A percentile compares a stretch with the other conserved stretches of the same genome.
Conservation (phyloP, 1,140 invertebrate species). For the Formica exsecta region DNA sequence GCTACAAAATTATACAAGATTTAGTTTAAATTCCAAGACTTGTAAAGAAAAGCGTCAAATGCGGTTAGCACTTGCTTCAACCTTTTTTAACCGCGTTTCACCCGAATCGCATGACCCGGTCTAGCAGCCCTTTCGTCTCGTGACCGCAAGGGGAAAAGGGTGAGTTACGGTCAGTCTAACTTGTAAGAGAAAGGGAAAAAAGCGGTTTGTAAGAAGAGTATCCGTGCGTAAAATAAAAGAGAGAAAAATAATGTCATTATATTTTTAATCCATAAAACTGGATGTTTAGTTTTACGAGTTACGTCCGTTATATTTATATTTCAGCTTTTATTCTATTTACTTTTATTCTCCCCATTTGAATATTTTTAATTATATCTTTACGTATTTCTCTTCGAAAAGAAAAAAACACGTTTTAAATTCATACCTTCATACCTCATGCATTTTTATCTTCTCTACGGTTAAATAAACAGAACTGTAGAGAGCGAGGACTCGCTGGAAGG, state of each 20-base stretch:
- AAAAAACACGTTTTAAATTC: neutral
- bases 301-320: neutral
- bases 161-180: slow-evolving; percentile 55
- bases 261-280: slow-evolving; percentile 8
- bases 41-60: slow-evolving; percentile 9
- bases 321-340: neutral
- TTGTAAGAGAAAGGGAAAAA: neutral
- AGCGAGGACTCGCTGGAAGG: neutral
- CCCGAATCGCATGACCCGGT: slow-evolving; percentile 7
- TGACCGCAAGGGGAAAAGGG: slow-evolving; percentile 13
- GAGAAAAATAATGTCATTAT: neutral
- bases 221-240: neutral
- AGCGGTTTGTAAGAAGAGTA: neutral
- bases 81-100: slow-evolving; percentile 51
- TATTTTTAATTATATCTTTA: neutral
- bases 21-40: neutral
- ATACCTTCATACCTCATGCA: neutral
- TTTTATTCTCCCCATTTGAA: neutral
- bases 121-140: slow-evolving; percentile 21
- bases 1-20: neutral
- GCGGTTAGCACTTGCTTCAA: slow-evolving; percentile 40
- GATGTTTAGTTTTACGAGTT: neutral
- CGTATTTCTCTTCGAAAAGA: neutral
- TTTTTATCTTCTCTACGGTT: neutral
- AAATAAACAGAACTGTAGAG: neutral